Base-by-base conservation (phyloP, 1,140 invertebrate species). In the Rhysida immarginata region DNA sequence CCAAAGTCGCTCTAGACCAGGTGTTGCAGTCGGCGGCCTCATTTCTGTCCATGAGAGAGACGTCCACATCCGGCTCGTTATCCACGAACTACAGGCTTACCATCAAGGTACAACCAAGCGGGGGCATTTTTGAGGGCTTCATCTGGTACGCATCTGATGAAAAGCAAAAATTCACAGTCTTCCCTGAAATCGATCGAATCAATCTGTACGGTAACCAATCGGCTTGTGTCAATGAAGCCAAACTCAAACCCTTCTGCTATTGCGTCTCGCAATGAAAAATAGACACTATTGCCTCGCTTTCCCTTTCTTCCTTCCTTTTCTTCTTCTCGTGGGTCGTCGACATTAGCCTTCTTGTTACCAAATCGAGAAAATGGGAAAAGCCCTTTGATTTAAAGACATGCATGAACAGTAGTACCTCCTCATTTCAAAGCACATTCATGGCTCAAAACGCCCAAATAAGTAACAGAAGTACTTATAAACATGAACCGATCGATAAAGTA, bases 201-300 rank as follows among this genome's bases (percentile, higher is more conserved):
- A 61, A 62, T 44, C 14, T 41, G 14, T 62, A 62, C 41, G 61
- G 61, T 3, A 57, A 59, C 42, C 59, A 62, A 41, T 62, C 62
- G 3, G 29, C 26, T 29, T 64, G 63, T 54, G 58, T 64, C n/a
- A 20, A 42, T 18, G 45, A 57, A 41, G 63, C 66, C 14, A 55
- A 57, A 48, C 53, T 64, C 5, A 51, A 60, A 26, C 56, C 58
- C 20, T 63, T 56, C 48, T 64, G 63, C 49, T 64, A 53, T 55
- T 65, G 51, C 59, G 61, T n/a, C n/a, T n/a, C n/a, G n/a, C n/a
- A n/a, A n/a, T n/a, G n/a, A n/a, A n/a, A n/a, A n/a, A n/a, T n/a
- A n/a, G n/a, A n/a, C n/a, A n/a, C n/a, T n/a, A n/a, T n/a, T n/a
- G n/a, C n/a, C n/a, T n/a, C n/a, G n/a, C n/a, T n/a, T n/a, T n/a